Base-by-base conservation (phyloP, 1,140 invertebrate genomes). In the Drosophila hydei region DNA sequence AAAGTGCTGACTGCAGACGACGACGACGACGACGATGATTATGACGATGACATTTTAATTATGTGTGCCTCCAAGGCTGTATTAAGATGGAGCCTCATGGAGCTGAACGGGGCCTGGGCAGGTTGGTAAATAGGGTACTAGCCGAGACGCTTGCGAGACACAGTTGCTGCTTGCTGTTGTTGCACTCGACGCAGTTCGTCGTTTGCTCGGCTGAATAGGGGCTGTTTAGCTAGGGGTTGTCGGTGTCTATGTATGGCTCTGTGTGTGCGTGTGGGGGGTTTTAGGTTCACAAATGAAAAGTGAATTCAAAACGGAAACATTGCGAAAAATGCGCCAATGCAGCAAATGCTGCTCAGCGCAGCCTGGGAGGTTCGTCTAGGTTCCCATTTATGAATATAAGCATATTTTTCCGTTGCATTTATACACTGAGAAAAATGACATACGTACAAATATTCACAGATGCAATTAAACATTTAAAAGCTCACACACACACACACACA, bases 231-330 rank as follows among this genome's bases (percentile, higher is more conserved):
- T 18, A 8, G 21, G 54, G 50, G 9, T 3, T 18, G 9, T 0
- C 18, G 23, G 45, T 33, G 56, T 7, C 5, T 5, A n/a, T 40
- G n/a, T 6, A 4, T 16, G n/a, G 7, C n/a, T 14, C 12, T n/a
- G 36, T 3, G n/a, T 14, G 12, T 38, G 36, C 7, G 12, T 38
- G 38, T 40, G 14, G 12, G 38, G 38, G 14, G n/a, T 33, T 33
- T 27, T 19, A 18, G 43, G 18, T 45, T 21, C 16, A 40, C 48
- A 52, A 77, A 71, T 81, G 69, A 88, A 87, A 87, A 87, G 81
- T 88, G 75, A 88, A 87, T 88, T 88, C 83, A 88, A 67, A 87
- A 88, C 81, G 81, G 81, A 87, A 87, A 88, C 83, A 76, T 88
- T 70, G 81, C 83, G 27, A 87, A 88, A 88, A 88, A 87, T 87